Evolutionary conservation across 2,113 vertebrate species (phyloP).

Genomic region (Tupaia tana): DNA sequence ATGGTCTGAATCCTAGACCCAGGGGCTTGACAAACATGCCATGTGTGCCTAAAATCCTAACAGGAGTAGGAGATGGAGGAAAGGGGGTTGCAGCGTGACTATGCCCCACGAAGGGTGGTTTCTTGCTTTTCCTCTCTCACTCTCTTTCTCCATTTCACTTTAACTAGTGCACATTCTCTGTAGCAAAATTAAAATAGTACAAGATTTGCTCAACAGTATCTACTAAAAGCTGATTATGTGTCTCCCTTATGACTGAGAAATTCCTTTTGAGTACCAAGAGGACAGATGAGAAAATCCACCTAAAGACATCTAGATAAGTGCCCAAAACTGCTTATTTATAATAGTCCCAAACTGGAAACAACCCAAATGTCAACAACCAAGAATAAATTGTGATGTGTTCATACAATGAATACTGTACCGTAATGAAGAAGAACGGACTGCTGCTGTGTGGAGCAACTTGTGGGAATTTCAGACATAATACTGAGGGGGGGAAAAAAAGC

Average conservation of each 20-base stretch:
- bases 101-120: too few species aligned
- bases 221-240: background rate
- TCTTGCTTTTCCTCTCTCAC: too few species aligned
- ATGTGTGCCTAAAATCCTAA: too few species aligned
- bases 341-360: background rate
- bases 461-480: background rate
- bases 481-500: background rate
- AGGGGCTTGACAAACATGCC: too few species aligned
- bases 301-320: background rate
- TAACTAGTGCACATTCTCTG: too few species aligned
- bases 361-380: background rate
- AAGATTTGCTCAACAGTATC: background rate
- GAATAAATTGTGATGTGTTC: background rate
- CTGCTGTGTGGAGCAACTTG: background rate
- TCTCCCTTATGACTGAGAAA: constrained; percentile 4
- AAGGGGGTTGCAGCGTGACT: too few species aligned
- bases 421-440: background rate
- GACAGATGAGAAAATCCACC: background rate
- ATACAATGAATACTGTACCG: background rate
- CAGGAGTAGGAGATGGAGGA: too few species aligned
- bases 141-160: too few species aligned
- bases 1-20: too few species aligned
- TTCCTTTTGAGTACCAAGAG: background rate
- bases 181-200: background rate
- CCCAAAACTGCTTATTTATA: background rate